Percentiles rank a stretch among this genome's conserved stretches.
Evolutionary conservation across 2,113 vertebrate species (phyloP).

Genomic region (Chionodraco myersi): DNA sequence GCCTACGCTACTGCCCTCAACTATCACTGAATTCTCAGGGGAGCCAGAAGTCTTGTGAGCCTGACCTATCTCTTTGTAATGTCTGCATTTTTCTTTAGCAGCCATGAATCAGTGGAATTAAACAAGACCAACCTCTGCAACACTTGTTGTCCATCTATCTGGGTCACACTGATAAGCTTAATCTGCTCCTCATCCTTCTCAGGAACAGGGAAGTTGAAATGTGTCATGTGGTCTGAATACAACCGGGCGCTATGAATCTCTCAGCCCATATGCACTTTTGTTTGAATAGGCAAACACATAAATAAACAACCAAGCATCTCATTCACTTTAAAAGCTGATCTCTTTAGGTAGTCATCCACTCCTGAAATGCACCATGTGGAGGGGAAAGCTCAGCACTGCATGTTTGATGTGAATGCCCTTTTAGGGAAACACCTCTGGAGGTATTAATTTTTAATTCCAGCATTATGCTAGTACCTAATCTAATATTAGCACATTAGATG

Average conservation of each 20-base stretch:
- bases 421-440: conserved; percentile 40
- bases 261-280: neutral
- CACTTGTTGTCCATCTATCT: conserved; percentile 70
- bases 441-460: conserved; percentile 52
- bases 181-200: conserved; percentile 53
- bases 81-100: conserved; percentile 53
- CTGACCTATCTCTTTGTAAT: conserved; percentile 66
- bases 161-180: conserved; percentile 68
- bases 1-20: conserved; percentile 16
- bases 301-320: neutral
- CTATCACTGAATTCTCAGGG: conserved; percentile 45
- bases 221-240: conserved; percentile 23
- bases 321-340: conserved; percentile 19
- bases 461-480: conserved; percentile 61
- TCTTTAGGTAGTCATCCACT: conserved; percentile 20
- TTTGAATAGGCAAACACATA: conserved; percentile 12
- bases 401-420: conserved; percentile 4
- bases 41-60: conserved; percentile 53
- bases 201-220: conserved; percentile 26
- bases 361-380: conserved; percentile 27
- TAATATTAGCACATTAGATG: conserved; percentile 71
- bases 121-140: conserved; percentile 59
- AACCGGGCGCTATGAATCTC: neutral
- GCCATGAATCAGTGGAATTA: conserved; percentile 68
- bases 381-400: conserved; percentile 9